phyloP scores from a whole-genome alignment of 2,113 vertebrate genomes.

The Oreocharis arfaki region DNA sequence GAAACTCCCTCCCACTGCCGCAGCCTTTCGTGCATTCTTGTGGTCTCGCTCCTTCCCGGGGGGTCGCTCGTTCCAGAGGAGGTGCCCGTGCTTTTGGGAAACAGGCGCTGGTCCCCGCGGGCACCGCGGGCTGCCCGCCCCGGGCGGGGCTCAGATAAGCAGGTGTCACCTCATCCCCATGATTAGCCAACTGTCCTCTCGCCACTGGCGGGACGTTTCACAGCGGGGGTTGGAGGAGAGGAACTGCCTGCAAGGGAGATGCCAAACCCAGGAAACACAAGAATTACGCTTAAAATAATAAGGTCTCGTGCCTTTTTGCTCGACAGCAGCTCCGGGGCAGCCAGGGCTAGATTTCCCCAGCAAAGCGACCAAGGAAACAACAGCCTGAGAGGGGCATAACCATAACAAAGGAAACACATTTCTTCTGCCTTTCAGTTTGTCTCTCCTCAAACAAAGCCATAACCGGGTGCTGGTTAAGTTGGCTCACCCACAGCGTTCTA shows the following conservation, averaged over 20 bases:
- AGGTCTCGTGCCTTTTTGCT: neutral
- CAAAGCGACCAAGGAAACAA: accelerated
- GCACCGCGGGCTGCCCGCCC: accelerated
- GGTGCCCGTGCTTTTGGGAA: neutral
- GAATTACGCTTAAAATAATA: neutral
- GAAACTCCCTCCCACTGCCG: accelerated
- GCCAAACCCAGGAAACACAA: neutral
- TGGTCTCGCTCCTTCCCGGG: accelerated
- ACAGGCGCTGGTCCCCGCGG: accelerated
- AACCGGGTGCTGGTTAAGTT: accelerated
- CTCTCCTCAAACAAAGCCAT: neutral
- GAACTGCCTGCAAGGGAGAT: neutral
- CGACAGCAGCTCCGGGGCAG: neutral
- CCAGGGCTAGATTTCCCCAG: neutral
- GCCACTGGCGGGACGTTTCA: accelerated
- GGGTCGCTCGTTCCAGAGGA: neutral
- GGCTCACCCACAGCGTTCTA: neutral
- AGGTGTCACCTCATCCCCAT: accelerated
- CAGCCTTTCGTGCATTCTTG: neutral
- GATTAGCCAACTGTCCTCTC: neutral
- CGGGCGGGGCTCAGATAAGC: accelerated
- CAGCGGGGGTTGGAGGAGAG: neutral
- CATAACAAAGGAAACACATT: neutral
- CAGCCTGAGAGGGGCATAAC: neutral
- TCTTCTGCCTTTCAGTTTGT: neutral